phyloP scores from a whole-genome alignment of 2,888 invertebrate genomes.

The Chesias legatella region DNA sequence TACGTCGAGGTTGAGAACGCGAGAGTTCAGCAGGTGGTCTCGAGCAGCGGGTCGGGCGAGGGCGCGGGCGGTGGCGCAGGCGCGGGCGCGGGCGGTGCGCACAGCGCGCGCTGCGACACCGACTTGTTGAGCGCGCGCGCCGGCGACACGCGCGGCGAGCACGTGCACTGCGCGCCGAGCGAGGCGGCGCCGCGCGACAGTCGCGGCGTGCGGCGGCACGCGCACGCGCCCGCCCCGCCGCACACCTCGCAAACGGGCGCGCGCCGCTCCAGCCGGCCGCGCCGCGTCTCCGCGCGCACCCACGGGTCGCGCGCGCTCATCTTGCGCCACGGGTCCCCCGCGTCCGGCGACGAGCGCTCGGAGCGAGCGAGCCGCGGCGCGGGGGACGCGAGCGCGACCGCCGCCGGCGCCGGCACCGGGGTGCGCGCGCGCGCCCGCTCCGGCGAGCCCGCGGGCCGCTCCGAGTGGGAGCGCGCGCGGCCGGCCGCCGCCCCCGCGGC shows the following conservation, averaged over 20 bases:
- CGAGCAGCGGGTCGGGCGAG: conserved; percentile 59
- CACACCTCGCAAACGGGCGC: conserved; percentile 38
- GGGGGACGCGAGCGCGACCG: conserved; percentile 30
- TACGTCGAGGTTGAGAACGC: conserved; percentile 41
- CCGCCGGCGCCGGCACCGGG: conserved; percentile 29
- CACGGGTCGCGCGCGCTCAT: conserved; percentile 56
- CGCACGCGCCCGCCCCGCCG: conserved; percentile 47
- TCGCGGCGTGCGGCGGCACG: conserved; percentile 43
- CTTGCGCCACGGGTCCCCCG: conserved; percentile 58
- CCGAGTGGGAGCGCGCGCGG: conserved; percentile 67
- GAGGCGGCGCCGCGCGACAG: conserved; percentile 29
- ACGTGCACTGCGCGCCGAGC: conserved; percentile 41
- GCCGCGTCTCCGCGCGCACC: conserved; percentile 31
- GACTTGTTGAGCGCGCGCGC: conserved; percentile 34
- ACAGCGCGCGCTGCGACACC: conserved; percentile 44
- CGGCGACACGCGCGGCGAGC: conserved; percentile 41
- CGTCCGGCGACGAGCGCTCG: conserved; percentile 33
- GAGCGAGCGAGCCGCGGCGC: conserved; percentile 46
- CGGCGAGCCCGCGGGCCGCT: conserved; percentile 55
- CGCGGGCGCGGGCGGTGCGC: conserved; percentile 26
- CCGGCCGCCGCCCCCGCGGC: no score
- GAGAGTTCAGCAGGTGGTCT: conserved; percentile 62
- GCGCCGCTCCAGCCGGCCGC: conserved; percentile 33
- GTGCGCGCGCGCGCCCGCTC: conserved; percentile 33
- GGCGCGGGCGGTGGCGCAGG: conserved; percentile 27